phyloP scores from a whole-genome alignment of 2,113 vertebrate genomes.

The Zingel zingel region DNA sequence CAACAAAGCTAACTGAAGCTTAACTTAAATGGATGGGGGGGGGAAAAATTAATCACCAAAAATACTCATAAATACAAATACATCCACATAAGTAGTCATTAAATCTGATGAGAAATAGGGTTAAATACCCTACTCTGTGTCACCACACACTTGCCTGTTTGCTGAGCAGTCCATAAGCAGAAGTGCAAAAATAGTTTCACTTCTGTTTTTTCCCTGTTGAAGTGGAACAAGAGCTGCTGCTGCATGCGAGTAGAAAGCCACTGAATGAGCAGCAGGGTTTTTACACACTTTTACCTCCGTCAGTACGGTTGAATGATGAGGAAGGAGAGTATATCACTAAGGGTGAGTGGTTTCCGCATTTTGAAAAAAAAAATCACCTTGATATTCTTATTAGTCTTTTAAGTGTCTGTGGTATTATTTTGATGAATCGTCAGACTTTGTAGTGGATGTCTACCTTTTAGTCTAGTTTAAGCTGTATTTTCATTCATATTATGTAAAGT shows the following conservation, averaged over 20 bases:
- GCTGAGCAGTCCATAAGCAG: slow-evolving; percentile 39
- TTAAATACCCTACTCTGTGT: not conserved
- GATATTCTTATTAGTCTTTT: not conserved
- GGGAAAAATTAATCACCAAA: not conserved
- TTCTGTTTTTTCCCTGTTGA: slow-evolving; percentile 41
- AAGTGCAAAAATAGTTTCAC: slow-evolving; percentile 61
- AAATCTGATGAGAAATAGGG: not conserved
- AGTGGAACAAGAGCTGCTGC: not conserved
- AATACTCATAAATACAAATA: not conserved
- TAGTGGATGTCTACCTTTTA: not conserved
- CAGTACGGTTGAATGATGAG: slow-evolving; percentile 33
- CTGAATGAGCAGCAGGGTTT: slow-evolving; percentile 26
- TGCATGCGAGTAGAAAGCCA: not conserved
- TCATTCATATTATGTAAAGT: not conserved
- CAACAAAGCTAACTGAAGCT: not conserved
- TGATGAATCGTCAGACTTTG: not conserved
- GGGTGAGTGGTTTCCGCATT: slow-evolving; percentile 59
- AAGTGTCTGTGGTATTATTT: not conserved
- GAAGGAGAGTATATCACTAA: slow-evolving; percentile 12
- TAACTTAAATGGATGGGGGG: not conserved
- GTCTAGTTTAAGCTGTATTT: not conserved
- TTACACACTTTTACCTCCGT: not conserved
- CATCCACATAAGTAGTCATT: not conserved
- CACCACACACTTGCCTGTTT: not conserved
- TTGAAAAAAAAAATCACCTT: not conserved